These are phyloP conservation scores for Brachylomia viminalis DNA, from an alignment of 2,888 invertebrate genomes.

Conservation along the genomic window DNA sequence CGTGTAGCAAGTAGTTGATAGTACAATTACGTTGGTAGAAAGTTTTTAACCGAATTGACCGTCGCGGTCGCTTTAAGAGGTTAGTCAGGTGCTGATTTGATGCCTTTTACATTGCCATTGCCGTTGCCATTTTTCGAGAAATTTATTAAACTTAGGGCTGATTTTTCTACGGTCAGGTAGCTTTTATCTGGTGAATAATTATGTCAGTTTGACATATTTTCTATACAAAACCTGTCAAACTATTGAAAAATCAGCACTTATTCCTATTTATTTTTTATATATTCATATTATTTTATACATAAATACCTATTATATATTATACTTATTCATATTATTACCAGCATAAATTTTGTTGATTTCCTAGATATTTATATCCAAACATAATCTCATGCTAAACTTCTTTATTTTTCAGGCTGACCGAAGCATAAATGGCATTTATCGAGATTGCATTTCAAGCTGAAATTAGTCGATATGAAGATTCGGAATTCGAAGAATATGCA, in stretches of 20 bases:
- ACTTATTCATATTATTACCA: too few relatives aligned
- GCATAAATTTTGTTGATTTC: neutral
- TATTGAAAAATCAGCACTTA: neutral
- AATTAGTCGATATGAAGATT: conserved; percentile 84
- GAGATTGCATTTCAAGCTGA: conserved; percentile 87
- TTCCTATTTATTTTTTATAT: too few relatives aligned
- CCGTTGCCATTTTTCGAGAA: neutral
- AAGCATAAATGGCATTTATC: conserved; percentile 78
- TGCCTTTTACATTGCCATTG: too few relatives aligned
- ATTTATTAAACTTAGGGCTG: neutral
- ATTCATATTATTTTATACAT: too few relatives aligned
- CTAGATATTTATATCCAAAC: neutral
- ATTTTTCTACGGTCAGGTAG: neutral
- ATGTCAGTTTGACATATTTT: neutral
- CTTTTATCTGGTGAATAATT: neutral
- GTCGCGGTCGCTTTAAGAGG: neutral
- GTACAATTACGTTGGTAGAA: conserved; percentile 22
- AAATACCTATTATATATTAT: too few relatives aligned
- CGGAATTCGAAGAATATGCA: conserved; percentile 85
- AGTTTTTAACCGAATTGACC: conserved; percentile 16
- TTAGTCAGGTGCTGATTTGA: neutral
- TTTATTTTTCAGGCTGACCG: conserved; percentile 14
- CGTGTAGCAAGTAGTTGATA: conserved; percentile 26
- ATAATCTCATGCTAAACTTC: neutral
- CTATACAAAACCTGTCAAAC: neutral